Conservation (phyloP, 1,140 invertebrate species). For the Temnothorax nylanderi region DNA sequence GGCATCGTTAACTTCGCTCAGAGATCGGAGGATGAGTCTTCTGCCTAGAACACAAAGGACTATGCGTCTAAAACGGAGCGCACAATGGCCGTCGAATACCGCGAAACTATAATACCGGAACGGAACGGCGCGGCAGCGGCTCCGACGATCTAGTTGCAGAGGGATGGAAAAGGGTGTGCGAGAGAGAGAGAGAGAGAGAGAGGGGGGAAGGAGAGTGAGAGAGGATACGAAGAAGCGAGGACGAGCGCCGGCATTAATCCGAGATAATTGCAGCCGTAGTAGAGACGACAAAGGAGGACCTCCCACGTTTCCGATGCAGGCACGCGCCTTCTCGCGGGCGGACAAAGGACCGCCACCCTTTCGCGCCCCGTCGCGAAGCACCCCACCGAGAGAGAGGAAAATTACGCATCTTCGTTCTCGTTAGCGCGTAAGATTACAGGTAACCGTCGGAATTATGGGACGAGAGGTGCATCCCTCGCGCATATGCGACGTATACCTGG, state of each 20-base stretch:
- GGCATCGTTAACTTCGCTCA: background rate
- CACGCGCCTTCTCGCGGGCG: conserved; percentile 33
- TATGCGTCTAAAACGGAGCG: conserved; percentile 27
- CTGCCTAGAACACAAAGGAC: background rate
- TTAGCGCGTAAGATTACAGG: conserved; percentile 46
- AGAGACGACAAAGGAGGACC: conserved; percentile 62
- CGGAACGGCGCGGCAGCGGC: background rate
- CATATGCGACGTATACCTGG: background rate
- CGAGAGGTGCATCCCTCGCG: background rate
- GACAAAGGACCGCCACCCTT: conserved; percentile 52
- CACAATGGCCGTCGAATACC: conserved; percentile 47
- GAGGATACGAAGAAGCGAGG: background rate
- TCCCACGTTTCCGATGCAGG: conserved; percentile 46
- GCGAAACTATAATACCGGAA: conserved; percentile 50
- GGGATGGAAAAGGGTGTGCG: background rate
- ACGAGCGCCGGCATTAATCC: conserved; percentile 61
- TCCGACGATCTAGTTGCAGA: conserved; percentile 11
- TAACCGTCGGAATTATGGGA: conserved; percentile 38
- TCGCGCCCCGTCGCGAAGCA: background rate
- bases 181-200: background rate
- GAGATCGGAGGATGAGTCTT: background rate
- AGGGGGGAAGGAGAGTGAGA: background rate
- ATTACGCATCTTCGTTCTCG: conserved; percentile 47
- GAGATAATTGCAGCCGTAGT: conserved; percentile 64
- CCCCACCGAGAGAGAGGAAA: background rate